Evolutionary conservation across 2,888 invertebrate species (phyloP), one percentile per base, ranked within the genome.

Genomic region (Labia minor): DNA sequence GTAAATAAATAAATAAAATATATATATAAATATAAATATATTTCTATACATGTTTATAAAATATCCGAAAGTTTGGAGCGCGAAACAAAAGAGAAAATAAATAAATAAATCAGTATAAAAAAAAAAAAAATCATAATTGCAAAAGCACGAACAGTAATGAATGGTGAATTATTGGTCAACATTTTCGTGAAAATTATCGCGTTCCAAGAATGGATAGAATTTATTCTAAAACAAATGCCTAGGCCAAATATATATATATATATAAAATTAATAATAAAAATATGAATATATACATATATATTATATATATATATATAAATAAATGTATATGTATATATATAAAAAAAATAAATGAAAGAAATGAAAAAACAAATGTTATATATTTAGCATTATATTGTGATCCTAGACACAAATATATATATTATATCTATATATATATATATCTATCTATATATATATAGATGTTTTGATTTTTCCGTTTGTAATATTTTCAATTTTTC

Each of bases 211-310:
- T 4, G 49, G 49, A 49, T 49, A 49, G 49, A 49, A 49, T 49
- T 49, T 49, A 49, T 49, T 49, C 49, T 49, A 49, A 49, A 49
- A 49, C 49, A 49, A 49, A 49, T 49, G 49, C 49, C 49, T 49
- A 49, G 49, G 49, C 49, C 49, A 49, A 49, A 49, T 8, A 33
- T 8, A 33, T n/a, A n/a, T n/a, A n/a, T n/a, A 26, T 49, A 49
- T 49, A 49, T 49, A 49, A 8, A 49, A 49, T 49, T 49, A 26
- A 26, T 26, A 26, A 26, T 26, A 6, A 26, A 26, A 26, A 26
- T 6, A 49, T 3, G 14, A 6, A 26, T 6, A 26, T 26, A 26
- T 49, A 49, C 14, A 49, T 49, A 49, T 10, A 49, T n/a, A n/a
- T 49, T n/a, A n/a, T n/a, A 33, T 8, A 49, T 3, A 49, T 26